Percentiles rank a stretch among this genome's conserved stretches.
Evolutionary conservation across 2,113 vertebrate species (phyloP).

Genomic region (Thamnophis sirtalis): DNA sequence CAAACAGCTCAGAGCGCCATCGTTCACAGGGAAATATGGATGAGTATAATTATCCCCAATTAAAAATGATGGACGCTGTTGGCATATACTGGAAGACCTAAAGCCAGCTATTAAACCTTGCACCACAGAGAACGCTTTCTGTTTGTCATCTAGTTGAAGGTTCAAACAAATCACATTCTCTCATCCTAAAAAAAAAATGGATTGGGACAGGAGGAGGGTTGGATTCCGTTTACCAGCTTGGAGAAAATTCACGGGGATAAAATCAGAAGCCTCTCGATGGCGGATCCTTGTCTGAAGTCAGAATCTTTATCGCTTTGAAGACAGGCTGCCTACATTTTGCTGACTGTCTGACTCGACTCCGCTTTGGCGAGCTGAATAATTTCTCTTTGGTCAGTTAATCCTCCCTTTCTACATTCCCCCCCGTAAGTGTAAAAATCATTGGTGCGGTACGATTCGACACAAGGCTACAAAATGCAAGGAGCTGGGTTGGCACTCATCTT

Average conservation of each 20-base stretch:
- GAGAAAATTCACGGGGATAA: neutral
- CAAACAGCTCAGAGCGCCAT: neutral
- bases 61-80: neutral
- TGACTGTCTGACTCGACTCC: neutral
- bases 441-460: conserved; percentile 18
- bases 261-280: neutral
- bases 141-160: no score
- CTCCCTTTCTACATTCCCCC: neutral
- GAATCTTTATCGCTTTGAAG: neutral
- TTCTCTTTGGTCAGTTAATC: conserved; percentile 35
- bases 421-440: conserved; percentile 14
- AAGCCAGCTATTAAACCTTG: neutral
- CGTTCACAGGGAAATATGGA: neutral
- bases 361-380: conserved; percentile 7
- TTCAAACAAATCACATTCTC: neutral
- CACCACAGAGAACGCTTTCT: neutral
- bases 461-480: conserved; percentile 15
- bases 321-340: conserved; percentile 19
- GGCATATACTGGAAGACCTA: neutral
- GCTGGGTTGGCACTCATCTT: conserved; percentile 13
- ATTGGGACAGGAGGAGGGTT: neutral
- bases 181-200: neutral
- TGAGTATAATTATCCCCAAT: neutral
- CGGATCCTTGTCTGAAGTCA: neutral
- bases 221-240: neutral